Base-by-base conservation (phyloP, 2,797 vertebrate species). In the Lophius americanus region DNA sequence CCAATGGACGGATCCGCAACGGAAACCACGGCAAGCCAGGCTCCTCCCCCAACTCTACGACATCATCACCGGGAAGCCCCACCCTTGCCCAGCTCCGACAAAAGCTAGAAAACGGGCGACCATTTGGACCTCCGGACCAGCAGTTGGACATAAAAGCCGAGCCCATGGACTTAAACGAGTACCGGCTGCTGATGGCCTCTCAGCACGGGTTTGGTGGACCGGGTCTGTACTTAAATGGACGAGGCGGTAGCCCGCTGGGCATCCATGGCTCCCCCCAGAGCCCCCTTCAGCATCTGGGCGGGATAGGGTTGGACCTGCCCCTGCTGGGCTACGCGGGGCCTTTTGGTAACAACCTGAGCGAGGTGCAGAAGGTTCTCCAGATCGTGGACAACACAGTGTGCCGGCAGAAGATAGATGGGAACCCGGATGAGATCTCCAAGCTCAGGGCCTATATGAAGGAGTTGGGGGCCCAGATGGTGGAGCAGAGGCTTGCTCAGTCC, bases 311-410 rank as follows among this genome's bases (percentile, higher is more conserved):
- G 61, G 96, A 98, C 80, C 90, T 95, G 52, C 91, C 95, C 1
- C 73, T 95, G 76, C 91, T 98, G 53, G 92, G 94, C 76, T 98
- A 95, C 75, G 70, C 94, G 51, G 78, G 73, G 1, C 84, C 93
- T 0, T 92, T 97, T 46, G 93, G 90, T 69, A 96, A 95, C 79
- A 98, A 96, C 85, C 92, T 96, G 88, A 97, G 93, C 32, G 96
- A 98, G 80, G 96, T 98, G 82, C 97, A 98, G 87, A 98, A 96
- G 88, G 97, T 98, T 87, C 95, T 98, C 83, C 96, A 98, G 92
- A 97, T 98, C 66, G 96, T 98, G 89, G 97, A 98, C 89, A 97
- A 98, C 85, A 98, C 96, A 3, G 95, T 96, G 90, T 96, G 92
- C 85, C 90, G 95, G 84, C 97, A 98, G 91, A 98, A 96, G 92